phyloP scores from a whole-genome alignment of 2,113 vertebrate genomes.

The Zeus faber region DNA sequence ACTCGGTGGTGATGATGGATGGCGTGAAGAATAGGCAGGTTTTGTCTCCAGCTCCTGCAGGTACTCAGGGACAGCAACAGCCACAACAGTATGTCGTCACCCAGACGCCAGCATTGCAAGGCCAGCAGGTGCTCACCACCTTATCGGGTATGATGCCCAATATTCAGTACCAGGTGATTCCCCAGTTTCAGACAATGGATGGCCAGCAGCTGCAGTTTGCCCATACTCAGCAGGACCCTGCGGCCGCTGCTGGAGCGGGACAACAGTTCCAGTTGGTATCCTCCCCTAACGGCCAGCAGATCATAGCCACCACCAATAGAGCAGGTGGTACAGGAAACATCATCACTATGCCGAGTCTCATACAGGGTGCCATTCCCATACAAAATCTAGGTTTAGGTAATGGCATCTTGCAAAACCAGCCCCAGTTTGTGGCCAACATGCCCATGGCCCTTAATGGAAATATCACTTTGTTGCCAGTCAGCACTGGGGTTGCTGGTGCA shows the following conservation, averaged over 20 bases:
- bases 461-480: slow-evolving; percentile 91
- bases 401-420: slow-evolving; percentile 85
- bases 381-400: slow-evolving; percentile 88
- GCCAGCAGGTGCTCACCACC: slow-evolving; percentile 88
- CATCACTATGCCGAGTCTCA: slow-evolving; percentile 87
- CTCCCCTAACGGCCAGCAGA: slow-evolving; percentile 85
- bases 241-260: slow-evolving; percentile 60
- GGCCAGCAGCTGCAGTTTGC: slow-evolving; percentile 91
- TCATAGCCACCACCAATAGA: slow-evolving; percentile 79
- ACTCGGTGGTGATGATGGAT: slow-evolving; percentile 73
- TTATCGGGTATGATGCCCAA: slow-evolving; percentile 88
- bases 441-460: slow-evolving; percentile 92
- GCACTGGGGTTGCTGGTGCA: slow-evolving; percentile 67
- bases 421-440: slow-evolving; percentile 92
- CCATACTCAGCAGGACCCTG: slow-evolving; percentile 83
- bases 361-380: slow-evolving; percentile 92
- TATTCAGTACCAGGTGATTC: slow-evolving; percentile 96
- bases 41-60: slow-evolving; percentile 53
- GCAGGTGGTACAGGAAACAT: slow-evolving; percentile 80
- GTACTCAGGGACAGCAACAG: slow-evolving; percentile 70
- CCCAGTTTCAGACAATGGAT: slow-evolving; percentile 94
- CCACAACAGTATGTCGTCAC: slow-evolving; percentile 83
- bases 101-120: slow-evolving; percentile 79
- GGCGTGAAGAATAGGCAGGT: slow-evolving; percentile 75
- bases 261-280: slow-evolving; percentile 91